Percentiles rank a stretch among this genome's conserved stretches.
Conservation (phyloP, 2,888 invertebrate genomes). For the Limulus polyphemus region DNA sequence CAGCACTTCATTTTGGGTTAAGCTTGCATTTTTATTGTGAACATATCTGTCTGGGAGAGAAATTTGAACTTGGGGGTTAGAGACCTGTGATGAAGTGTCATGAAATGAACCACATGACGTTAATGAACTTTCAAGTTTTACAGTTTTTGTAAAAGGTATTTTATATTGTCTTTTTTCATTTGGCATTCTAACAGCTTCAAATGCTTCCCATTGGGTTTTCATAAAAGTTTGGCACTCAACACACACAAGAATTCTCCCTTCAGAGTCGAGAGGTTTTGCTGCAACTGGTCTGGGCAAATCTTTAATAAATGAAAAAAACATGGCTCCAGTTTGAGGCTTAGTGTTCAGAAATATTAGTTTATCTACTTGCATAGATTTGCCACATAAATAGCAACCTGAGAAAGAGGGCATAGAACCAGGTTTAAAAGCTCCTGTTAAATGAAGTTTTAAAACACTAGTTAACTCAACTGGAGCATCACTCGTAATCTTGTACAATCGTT, state of each 20-base stretch:
- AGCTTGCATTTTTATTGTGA: conserved; percentile 8
- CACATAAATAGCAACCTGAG: conserved; percentile 21
- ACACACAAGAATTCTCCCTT: conserved; percentile 67
- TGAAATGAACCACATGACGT: background rate
- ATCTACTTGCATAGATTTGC: conserved; percentile 8
- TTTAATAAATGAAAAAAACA: conserved; percentile 66
- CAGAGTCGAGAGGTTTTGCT: conserved; percentile 38
- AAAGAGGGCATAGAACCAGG: background rate
- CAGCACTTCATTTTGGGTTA: conserved; percentile 16
- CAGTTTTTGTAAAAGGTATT: background rate
- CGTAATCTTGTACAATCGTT: conserved; percentile 30
- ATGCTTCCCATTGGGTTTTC: conserved; percentile 71
- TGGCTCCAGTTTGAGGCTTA: conserved; percentile 21
- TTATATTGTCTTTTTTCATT: conserved; percentile 48
- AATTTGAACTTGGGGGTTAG: conserved; percentile 15
- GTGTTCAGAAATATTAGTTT: conserved; percentile 13
- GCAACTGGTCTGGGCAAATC: conserved; percentile 33
- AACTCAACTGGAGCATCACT: conserved; percentile 6
- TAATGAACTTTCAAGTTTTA: background rate
- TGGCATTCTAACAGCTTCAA: conserved; percentile 68
- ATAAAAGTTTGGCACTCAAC: conserved; percentile 66
- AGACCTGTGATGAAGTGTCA: conserved; percentile 22
- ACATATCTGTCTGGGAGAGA: conserved; percentile 8
- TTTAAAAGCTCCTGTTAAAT: background rate
- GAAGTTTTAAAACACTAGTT: too few relatives aligned